These are phyloP conservation scores for Cygnus olor DNA, from an alignment of 2,797 vertebrate species.

Conservation along the genomic window DNA sequence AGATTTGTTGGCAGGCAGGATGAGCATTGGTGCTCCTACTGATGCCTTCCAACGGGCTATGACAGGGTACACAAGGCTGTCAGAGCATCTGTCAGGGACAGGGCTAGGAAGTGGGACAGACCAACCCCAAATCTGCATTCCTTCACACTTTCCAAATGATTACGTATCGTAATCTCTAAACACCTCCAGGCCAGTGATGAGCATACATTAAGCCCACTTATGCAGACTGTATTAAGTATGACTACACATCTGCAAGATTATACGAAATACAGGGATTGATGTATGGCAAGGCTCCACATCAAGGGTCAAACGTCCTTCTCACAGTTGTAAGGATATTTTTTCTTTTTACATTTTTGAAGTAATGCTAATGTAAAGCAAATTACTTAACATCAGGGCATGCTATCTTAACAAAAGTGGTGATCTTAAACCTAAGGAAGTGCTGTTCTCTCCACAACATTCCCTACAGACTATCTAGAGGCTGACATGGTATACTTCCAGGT, in stretches of 20 bases:
- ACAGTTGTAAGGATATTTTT: background rate
- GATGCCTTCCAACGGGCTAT: background rate
- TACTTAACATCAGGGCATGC: background rate
- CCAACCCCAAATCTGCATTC: background rate
- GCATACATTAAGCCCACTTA: constrained; percentile 1
- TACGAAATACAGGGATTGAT: background rate
- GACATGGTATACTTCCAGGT: background rate
- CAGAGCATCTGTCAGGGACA: background rate
- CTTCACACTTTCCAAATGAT: background rate
- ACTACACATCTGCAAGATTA: background rate
- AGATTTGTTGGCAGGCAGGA: background rate
- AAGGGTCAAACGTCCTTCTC: background rate
- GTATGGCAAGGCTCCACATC: background rate
- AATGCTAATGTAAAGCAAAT: background rate
- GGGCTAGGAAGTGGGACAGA: background rate
- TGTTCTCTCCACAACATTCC: background rate
- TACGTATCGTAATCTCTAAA: background rate
- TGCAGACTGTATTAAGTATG: background rate
- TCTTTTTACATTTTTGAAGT: background rate
- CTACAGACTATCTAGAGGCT: background rate
- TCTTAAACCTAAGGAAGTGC: background rate
- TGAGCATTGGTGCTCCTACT: fast-evolving
- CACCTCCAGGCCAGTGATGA: constrained; percentile 1
- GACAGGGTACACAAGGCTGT: background rate
- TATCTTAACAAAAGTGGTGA: background rate